phyloP scores from a whole-genome alignment of 2,888 invertebrate species.

The Netelia melanura region DNA sequence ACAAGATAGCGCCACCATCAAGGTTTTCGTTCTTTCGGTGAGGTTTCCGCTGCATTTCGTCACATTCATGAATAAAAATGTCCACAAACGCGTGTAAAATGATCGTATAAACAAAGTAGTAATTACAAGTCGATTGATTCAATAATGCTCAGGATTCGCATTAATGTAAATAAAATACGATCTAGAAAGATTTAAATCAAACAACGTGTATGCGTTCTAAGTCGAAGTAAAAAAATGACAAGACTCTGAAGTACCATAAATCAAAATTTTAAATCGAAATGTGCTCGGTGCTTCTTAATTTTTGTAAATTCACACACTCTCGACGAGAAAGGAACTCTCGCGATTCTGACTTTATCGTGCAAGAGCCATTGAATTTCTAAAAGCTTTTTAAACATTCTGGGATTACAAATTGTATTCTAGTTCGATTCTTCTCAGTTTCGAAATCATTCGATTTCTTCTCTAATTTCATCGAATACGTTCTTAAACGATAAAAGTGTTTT shows the following conservation, averaged over 20 bases:
- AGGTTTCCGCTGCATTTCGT: not conserved
- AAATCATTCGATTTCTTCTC: too few relatives aligned
- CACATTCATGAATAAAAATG: not conserved
- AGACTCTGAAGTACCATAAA: not conserved
- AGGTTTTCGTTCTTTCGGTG: too few relatives aligned
- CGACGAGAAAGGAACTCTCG: too few relatives aligned
- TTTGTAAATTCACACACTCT: too few relatives aligned
- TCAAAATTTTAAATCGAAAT: not conserved
- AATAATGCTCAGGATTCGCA: not conserved
- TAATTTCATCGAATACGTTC: not conserved
- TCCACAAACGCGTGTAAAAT: not conserved
- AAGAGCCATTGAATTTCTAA: too few relatives aligned
- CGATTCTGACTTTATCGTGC: too few relatives aligned
- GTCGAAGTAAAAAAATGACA: not conserved
- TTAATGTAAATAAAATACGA: not conserved
- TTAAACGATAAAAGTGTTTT: not conserved
- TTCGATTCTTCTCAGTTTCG: too few relatives aligned
- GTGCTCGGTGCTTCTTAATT: too few relatives aligned
- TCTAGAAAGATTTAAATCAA: not conserved
- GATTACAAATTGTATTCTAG: too few relatives aligned
- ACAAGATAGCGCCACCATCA: too few relatives aligned
- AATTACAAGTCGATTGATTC: not conserved
- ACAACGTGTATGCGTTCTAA: not conserved
- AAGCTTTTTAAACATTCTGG: too few relatives aligned
- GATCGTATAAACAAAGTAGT: not conserved